A percentile compares a stretch with the other conserved stretches of the same genome.
These are phyloP conservation scores for Mesitornis unicolor DNA, from an alignment of 2,113 vertebrate species.

Conservation along the genomic window DNA sequence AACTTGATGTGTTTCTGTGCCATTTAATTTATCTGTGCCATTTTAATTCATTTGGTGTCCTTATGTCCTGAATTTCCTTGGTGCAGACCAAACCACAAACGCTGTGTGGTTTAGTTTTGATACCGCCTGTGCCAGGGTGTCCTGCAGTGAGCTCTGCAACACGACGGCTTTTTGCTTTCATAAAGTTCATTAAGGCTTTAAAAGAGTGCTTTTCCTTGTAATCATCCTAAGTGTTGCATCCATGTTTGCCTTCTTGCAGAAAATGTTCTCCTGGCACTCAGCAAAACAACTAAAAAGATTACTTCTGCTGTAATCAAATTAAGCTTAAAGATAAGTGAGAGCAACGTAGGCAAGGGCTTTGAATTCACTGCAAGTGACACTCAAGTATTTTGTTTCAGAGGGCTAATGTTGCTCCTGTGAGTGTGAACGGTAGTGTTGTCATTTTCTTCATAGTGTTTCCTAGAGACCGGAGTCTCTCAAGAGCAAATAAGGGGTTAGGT, in stretches of 20 bases:
- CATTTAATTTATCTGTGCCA: too few species aligned
- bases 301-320: slow-evolving; percentile 1
- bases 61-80: background rate
- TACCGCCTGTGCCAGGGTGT: background rate
- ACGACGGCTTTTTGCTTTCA: background rate
- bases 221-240: background rate
- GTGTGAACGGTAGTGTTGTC: background rate
- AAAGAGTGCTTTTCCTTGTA: slow-evolving; percentile 14
- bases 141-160: background rate
- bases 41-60: background rate
- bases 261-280: background rate
- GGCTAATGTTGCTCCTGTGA: background rate
- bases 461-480: slow-evolving; percentile 13
- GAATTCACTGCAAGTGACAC: background rate
- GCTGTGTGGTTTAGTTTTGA: background rate
- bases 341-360: background rate
- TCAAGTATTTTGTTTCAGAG: slow-evolving; percentile 20
- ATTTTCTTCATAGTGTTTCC: slow-evolving; percentile 6
- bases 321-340: slow-evolving; percentile 8
- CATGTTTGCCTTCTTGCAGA: background rate
- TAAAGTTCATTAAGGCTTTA: slow-evolving; percentile 22
- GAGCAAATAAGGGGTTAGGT: background rate
- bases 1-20: background rate
- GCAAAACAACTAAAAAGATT: slow-evolving; percentile 30
- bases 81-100: background rate